phyloP scores from a whole-genome alignment of 2,113 vertebrate genomes.

The Protomyctophum bolini region DNA sequence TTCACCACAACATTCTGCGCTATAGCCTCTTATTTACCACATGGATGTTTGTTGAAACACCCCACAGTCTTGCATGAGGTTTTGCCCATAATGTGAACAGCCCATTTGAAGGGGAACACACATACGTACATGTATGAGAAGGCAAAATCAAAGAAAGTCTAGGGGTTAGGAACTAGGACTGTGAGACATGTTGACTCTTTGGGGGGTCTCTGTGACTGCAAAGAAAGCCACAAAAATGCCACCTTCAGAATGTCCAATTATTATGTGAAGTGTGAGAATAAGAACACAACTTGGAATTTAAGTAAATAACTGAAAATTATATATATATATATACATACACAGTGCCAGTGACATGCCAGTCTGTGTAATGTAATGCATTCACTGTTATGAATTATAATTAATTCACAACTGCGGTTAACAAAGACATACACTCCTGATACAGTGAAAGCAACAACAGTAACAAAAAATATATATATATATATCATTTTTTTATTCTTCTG shows the following conservation, averaged over 20 bases:
- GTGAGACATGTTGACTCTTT: constrained; percentile 27
- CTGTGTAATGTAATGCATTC: too few species aligned
- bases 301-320: constrained; percentile 1
- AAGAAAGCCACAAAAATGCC: constrained; percentile 38
- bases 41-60: constrained; percentile 67
- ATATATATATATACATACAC: not conserved
- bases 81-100: constrained; percentile 57
- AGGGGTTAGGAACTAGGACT: constrained; percentile 36
- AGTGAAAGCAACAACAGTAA: too few species aligned
- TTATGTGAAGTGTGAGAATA: constrained; percentile 23
- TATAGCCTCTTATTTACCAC: constrained; percentile 61
- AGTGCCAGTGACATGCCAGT: too few species aligned
- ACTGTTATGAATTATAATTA: too few species aligned
- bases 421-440: too few species aligned
- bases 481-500: too few species aligned
- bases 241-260: constrained; percentile 37
- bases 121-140: constrained; percentile 58
- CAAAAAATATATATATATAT: too few species aligned
- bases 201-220: constrained; percentile 37
- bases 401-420: too few species aligned
- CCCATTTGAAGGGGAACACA: constrained; percentile 57
- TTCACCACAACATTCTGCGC: constrained; percentile 63
- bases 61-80: constrained; percentile 65
- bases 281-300: not conserved
- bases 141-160: constrained; percentile 51